These are phyloP conservation scores for Bombyx mandarina DNA, from an alignment of 1,140 invertebrate genomes.

Conservation along the genomic window DNA sequence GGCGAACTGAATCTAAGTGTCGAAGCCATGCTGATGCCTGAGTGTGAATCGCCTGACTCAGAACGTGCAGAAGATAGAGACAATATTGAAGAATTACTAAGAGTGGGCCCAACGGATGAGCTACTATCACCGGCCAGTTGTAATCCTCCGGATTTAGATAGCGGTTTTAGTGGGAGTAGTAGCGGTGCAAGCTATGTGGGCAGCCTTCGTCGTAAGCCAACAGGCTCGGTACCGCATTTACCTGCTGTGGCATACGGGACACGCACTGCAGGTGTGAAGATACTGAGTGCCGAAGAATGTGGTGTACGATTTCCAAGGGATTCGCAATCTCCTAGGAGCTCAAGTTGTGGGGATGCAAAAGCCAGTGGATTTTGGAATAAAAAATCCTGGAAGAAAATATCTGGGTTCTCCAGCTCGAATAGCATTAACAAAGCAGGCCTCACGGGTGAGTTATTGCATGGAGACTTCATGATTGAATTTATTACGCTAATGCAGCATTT, in stretches of 20 bases:
- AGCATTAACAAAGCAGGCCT: constrained; percentile 76
- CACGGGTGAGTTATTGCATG: constrained; percentile 62
- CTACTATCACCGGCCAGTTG: constrained; percentile 76
- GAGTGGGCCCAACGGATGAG: constrained; percentile 80
- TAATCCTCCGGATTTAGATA: constrained; percentile 81
- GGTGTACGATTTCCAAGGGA: constrained; percentile 47
- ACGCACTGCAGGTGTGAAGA: constrained; percentile 52
- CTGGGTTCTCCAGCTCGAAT: constrained; percentile 77
- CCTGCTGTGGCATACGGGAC: constrained; percentile 69
- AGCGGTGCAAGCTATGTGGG: constrained; percentile 83
- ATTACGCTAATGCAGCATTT: constrained; percentile 1
- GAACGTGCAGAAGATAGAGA: constrained; percentile 70
- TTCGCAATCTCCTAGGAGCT: constrained; percentile 48
- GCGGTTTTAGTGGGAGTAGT: constrained; percentile 85
- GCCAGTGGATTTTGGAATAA: constrained; percentile 77
- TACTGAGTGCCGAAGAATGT: constrained; percentile 55
- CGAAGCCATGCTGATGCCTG: constrained; percentile 90
- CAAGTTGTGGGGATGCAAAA: constrained; percentile 66
- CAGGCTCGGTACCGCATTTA: constrained; percentile 64
- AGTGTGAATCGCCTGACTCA: constrained; percentile 63
- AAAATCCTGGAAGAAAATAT: constrained; percentile 83
- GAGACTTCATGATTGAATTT: no score
- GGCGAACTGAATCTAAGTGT: constrained; percentile 89
- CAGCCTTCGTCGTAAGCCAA: constrained; percentile 73
- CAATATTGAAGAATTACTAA: constrained; percentile 76